Evolutionary conservation across 2,113 vertebrate species (phyloP).

Genomic region (Oreochromis aureus): DNA sequence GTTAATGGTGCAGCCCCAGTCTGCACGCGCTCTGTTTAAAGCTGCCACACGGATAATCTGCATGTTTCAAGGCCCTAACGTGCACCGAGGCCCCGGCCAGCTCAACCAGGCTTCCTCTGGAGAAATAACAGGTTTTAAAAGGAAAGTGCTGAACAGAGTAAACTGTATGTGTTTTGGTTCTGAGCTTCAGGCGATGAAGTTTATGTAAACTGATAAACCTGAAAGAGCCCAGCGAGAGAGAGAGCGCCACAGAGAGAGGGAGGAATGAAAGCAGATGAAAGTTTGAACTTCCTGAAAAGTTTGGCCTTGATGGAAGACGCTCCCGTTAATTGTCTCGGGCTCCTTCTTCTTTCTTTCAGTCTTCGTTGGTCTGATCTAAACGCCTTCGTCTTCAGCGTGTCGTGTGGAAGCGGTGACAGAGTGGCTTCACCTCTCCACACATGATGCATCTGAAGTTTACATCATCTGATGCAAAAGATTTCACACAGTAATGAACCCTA

Average conservation of each 20-base stretch:
- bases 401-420: neutral
- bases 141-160: neutral
- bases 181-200: neutral
- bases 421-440: neutral
- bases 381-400: neutral
- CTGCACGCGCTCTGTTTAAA: neutral
- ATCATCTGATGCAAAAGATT: neutral
- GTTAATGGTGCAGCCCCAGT: rapidly evolving
- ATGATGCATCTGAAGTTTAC: neutral
- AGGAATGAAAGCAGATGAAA: neutral
- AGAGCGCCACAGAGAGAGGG: rapidly evolving
- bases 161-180: neutral
- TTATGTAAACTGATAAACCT: slow-evolving; percentile 8
- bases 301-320: neutral
- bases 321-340: neutral
- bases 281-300: neutral
- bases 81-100: neutral
- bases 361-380: neutral
- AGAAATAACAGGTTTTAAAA: neutral
- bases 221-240: neutral
- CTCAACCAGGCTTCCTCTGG: neutral
- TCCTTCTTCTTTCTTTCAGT: neutral
- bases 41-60: neutral
- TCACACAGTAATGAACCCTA: neutral
- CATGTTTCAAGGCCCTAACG: neutral